Evolutionary conservation across 2,113 vertebrate genomes (phyloP).

Genomic region (Leucoraja erinaceus): DNA sequence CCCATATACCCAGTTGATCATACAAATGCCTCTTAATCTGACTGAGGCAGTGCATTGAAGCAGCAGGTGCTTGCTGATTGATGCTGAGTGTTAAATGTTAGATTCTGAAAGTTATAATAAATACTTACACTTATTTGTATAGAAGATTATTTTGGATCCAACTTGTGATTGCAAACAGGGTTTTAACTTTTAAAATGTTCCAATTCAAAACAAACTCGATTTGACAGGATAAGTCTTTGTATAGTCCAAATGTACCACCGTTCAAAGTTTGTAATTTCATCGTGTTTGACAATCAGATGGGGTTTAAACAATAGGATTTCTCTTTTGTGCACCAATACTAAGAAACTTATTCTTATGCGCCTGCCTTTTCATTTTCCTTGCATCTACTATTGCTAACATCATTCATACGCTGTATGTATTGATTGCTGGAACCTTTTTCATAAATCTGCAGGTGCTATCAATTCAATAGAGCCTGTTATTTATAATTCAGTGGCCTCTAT

Average conservation of each 20-base stretch:
- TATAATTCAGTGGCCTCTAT: slow-evolving; percentile 7
- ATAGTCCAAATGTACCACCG: neutral
- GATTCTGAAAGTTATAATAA: neutral
- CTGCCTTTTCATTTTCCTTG: slow-evolving; percentile 1
- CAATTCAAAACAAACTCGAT: too few relatives aligned
- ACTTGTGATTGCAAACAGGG: neutral
- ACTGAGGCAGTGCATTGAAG: neutral
- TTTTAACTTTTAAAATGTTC: neutral
- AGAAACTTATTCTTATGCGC: neutral
- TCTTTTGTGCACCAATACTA: neutral
- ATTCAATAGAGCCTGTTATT: neutral
- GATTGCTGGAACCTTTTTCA: neutral
- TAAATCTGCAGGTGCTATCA: slow-evolving; percentile 39
- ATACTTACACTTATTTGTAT: neutral
- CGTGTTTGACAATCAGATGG: neutral
- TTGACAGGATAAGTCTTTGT: neutral
- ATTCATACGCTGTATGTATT: neutral
- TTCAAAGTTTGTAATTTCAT: neutral
- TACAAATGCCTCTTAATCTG: neutral
- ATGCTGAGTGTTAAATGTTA: neutral
- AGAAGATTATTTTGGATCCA: neutral
- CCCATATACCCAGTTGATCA: neutral
- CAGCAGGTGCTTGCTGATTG: neutral
- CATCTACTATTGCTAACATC: neutral
- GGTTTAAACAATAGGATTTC: neutral